A percentile compares a stretch with the other conserved stretches of the same genome.
Evolutionary conservation across 2,113 vertebrate species (phyloP).

Genomic region (Chloroceryle aenea): DNA sequence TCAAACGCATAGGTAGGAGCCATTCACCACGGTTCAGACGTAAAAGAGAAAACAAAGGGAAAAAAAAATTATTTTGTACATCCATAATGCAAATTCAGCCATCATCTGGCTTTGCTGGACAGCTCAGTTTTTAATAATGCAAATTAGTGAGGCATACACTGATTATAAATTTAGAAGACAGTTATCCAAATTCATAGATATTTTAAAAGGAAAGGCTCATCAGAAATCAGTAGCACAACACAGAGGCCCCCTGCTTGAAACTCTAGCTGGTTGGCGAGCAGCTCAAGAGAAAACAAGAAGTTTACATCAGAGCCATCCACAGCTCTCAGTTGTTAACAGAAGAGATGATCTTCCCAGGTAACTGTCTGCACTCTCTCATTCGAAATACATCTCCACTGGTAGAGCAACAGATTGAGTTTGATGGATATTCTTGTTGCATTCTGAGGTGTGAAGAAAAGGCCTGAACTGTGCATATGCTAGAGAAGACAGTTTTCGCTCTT

Average conservation of each 20-base stretch:
- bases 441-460: slow-evolving; percentile 80
- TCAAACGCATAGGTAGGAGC: background rate
- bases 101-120: background rate
- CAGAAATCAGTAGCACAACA: background rate
- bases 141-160: background rate
- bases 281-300: slow-evolving; percentile 48
- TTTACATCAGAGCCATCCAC: background rate
- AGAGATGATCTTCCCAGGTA: slow-evolving; percentile 61
- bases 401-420: slow-evolving; percentile 77
- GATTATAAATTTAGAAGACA: slow-evolving; percentile 4
- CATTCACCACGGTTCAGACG: background rate
- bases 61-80: background rate
- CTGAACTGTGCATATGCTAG: slow-evolving; percentile 77
- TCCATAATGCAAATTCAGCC: background rate
- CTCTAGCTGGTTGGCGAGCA: background rate
- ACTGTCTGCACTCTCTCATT: slow-evolving; percentile 35
- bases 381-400: slow-evolving; percentile 64
- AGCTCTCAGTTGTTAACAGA: slow-evolving; percentile 1
- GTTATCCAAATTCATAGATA: background rate
- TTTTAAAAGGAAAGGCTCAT: background rate
- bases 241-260: background rate
- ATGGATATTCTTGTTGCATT: slow-evolving; percentile 75
- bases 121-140: background rate
- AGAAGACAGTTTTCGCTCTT: slow-evolving; percentile 74
- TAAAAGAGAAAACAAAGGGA: background rate